Base-by-base conservation (phyloP, 2,888 invertebrate genomes). In the Junonia oenone region DNA sequence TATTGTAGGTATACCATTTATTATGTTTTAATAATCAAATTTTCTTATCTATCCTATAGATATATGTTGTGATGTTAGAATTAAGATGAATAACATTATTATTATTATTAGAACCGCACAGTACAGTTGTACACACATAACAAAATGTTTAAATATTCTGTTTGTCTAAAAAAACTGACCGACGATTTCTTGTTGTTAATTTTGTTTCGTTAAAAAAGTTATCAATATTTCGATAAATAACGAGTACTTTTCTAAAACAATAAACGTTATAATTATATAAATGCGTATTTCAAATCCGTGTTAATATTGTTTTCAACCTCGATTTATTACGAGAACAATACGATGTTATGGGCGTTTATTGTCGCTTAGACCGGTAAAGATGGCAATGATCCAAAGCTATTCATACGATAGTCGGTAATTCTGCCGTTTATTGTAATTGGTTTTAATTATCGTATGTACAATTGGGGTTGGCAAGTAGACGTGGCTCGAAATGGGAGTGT, bases 361-460 rank as follows among this genome's bases (percentile, higher is more conserved):
- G 43, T 43, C 43, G 22, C 43, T 26, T 43, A 26, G 22, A 43
- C 22, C 43, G n/a, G 26, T 35, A 45, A 50, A 53, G 35, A 57
- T 57, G 56, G 56, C 56, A 45, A 29, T 45, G 48, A 52, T 52
- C 56, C 52, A 57, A 57, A 57, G 35, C 52, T 14, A 37, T 53
- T 52, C 48, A 43, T 19, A 9, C 38, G 17, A 40, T 40, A 11
- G 38, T 40, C 38, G 17, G 38, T 40, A 40, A 40, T 40, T 40
- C 38, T 40, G 11, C 38, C 38, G 38, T 17, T 40, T 49, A 53
- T 52, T 49, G 57, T 49, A 56, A 56, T 56, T 45, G 52, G 43
- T 52, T 57, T 57, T 52, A 53, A 57, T 57, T 50, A 53, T 45
- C 52, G 38, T 45, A 37, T 14, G 38, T 19, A 40, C 19, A 17